These are phyloP conservation scores for Drosophila erecta DNA, from an alignment of 1,140 invertebrate genomes.

Conservation along the genomic window DNA sequence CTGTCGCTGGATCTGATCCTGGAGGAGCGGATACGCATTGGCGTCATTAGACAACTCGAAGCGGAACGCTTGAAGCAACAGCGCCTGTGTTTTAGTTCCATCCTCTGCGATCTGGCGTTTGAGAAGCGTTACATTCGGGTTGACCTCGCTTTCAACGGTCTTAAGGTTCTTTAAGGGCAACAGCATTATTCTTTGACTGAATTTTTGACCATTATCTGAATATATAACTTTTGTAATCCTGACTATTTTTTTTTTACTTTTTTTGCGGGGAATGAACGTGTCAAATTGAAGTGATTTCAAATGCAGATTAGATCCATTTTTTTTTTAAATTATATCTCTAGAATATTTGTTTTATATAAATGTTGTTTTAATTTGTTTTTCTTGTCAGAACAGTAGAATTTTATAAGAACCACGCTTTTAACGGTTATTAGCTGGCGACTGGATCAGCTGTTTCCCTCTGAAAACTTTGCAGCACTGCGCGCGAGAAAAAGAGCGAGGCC, in stretches of 20 bases:
- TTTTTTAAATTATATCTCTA: too few relatives aligned
- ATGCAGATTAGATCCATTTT: neutral
- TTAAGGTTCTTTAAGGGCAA: constrained; percentile 35
- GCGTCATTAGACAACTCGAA: constrained; percentile 25
- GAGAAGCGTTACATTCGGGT: constrained; percentile 25
- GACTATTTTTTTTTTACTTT: neutral
- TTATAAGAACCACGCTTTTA: neutral
- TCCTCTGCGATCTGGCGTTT: constrained; percentile 54
- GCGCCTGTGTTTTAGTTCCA: constrained; percentile 55
- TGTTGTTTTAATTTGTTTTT: too few relatives aligned
- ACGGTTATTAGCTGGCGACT: neutral
- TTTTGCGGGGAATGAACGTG: neutral
- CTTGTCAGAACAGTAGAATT: too few relatives aligned
- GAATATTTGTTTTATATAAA: too few relatives aligned
- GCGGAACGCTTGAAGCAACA: constrained; percentile 59
- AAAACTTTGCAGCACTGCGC: constrained; percentile 18
- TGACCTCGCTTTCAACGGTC: constrained; percentile 1
- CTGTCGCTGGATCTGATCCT: constrained; percentile 6
- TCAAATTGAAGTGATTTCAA: neutral
- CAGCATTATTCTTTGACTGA: constrained; percentile 52
- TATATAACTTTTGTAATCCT: neutral
- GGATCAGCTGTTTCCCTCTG: constrained; percentile 11
- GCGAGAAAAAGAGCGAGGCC: neutral
- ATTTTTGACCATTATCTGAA: constrained; percentile 61
- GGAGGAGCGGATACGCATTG: neutral